Percentiles rank a stretch among this genome's conserved stretches.
Conservation (phyloP, 2,888 invertebrate species). For the Apodemia hepburni region DNA sequence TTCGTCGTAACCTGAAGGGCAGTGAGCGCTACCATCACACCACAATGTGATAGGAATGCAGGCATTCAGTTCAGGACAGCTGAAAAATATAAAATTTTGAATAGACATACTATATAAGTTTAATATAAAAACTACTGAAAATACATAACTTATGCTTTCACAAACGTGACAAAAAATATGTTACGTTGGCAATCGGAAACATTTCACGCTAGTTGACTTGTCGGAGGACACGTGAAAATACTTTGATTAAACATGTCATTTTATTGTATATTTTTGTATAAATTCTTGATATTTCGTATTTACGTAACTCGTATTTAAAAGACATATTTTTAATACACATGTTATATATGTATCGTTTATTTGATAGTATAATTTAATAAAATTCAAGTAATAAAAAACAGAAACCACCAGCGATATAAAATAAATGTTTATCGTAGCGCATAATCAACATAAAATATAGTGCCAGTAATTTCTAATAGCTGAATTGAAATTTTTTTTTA, state of each 20-base stretch:
- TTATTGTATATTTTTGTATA: not conserved
- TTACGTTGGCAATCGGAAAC: not conserved
- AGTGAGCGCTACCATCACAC: conserved; percentile 90
- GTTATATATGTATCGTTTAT: too few species aligned
- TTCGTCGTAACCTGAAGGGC: conserved; percentile 91
- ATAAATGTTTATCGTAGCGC: too few species aligned
- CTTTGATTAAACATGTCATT: not conserved
- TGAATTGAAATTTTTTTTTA: too few species aligned
- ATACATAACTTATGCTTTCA: not conserved
- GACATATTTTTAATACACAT: too few species aligned
- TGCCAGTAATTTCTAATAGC: too few species aligned
- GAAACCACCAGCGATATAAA: too few species aligned
- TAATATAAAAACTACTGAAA: not conserved
- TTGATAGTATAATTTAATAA: too few species aligned
- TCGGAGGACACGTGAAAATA: not conserved
- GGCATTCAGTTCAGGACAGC: conserved; percentile 90
- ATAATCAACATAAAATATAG: too few species aligned
- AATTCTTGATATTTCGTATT: not conserved
- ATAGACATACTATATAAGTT: not conserved
- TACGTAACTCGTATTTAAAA: not conserved
- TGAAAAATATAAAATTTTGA: conserved; percentile 47
- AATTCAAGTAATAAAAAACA: too few species aligned
- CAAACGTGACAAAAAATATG: not conserved
- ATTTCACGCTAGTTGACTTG: not conserved
- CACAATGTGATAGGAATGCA: conserved; percentile 89